A percentile compares a stretch with the other conserved stretches of the same genome.
Evolutionary conservation across 2,113 vertebrate species (phyloP).

Genomic region (Albula goreensis): DNA sequence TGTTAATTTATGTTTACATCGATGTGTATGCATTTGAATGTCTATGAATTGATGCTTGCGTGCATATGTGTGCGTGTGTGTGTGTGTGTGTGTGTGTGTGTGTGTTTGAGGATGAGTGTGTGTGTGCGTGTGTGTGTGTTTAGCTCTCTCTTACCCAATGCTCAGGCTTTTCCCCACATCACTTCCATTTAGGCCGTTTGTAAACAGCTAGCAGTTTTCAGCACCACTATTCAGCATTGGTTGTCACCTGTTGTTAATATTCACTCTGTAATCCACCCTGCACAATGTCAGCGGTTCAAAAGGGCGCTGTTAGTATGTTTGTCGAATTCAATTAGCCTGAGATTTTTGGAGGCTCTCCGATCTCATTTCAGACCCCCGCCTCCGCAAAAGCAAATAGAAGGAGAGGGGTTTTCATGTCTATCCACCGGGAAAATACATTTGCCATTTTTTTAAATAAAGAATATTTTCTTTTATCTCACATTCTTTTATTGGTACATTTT

Average conservation of each 20-base stretch:
- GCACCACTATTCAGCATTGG: constrained; percentile 42
- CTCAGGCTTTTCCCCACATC: neutral
- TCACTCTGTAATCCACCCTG: constrained; percentile 73
- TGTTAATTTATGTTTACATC: no score
- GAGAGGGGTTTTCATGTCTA: constrained; percentile 59
- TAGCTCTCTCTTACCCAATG: neutral
- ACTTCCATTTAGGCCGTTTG: neutral
- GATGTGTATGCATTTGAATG: no score
- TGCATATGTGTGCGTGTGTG: neutral
- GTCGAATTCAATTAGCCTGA: constrained; percentile 82
- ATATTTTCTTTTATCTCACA: constrained; percentile 15
- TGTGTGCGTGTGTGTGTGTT: neutral
- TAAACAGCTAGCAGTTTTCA: constrained; percentile 3
- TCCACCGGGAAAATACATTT: neutral
- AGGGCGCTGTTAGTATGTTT: constrained; percentile 80
- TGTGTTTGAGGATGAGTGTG: no score
- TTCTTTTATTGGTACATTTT: constrained; percentile 41
- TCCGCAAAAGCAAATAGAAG: constrained; percentile 62
- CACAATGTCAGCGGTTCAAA: constrained; percentile 80
- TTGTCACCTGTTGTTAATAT: constrained; percentile 83
- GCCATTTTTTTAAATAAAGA: neutral
- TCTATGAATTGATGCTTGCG: no score
- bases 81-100: neutral
- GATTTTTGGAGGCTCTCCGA: constrained; percentile 72
- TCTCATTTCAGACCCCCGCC: constrained; percentile 74